These are phyloP conservation scores for Dryocosmus kuriphilus DNA, from an alignment of 2,888 invertebrate genomes.

Conservation along the genomic window DNA sequence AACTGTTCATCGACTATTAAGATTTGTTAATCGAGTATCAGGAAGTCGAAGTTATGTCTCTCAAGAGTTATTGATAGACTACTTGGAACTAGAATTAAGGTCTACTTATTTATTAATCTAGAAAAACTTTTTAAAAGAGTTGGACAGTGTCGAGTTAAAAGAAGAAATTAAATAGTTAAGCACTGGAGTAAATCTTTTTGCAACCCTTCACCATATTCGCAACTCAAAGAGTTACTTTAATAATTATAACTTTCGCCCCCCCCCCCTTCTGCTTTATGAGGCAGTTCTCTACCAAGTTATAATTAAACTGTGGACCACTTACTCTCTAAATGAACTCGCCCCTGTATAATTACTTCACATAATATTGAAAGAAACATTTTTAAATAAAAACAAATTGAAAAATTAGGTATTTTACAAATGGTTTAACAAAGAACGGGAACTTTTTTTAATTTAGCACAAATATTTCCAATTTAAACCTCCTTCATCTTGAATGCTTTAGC, in stretches of 20 bases:
- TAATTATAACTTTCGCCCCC: slow-evolving; percentile 63
- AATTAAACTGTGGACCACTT: slow-evolving; percentile 63
- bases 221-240: slow-evolving; percentile 56
- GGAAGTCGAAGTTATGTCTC: too few relatives aligned
- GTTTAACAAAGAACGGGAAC: too few relatives aligned
- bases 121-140: too few relatives aligned
- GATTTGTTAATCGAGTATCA: too few relatives aligned
- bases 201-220: slow-evolving; percentile 47
- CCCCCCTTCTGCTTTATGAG: slow-evolving; percentile 53
- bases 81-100: too few relatives aligned
- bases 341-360: neutral
- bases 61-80: too few relatives aligned
- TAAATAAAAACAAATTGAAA: neutral
- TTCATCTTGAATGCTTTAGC: too few relatives aligned
- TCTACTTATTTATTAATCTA: too few relatives aligned
- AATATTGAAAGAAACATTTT: slow-evolving; percentile 2
- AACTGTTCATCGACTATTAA: too few relatives aligned
- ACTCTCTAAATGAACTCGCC: neutral
- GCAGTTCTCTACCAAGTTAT: slow-evolving; percentile 67
- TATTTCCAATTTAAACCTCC: too few relatives aligned
- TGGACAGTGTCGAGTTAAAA: neutral
- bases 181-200: slow-evolving; percentile 50
- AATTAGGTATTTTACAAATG: neutral
- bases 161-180: neutral
- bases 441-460: too few relatives aligned